Evolutionary conservation across 2,888 invertebrate genomes (phyloP).

Genomic region (Pseudoips prasinana): DNA sequence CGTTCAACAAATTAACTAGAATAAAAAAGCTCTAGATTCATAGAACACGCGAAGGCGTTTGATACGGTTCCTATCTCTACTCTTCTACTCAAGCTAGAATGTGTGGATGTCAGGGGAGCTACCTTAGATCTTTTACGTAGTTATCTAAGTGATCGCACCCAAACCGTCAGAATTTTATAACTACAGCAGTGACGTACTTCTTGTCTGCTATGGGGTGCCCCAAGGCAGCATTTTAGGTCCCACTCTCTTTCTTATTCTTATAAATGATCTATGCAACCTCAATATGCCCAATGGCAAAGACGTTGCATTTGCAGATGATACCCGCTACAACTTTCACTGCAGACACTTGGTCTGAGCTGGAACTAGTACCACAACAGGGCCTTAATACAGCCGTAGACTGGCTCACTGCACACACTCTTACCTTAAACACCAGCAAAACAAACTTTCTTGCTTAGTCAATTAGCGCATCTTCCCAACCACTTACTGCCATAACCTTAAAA

Average conservation of each 20-base stretch:
- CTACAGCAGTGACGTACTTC: neutral
- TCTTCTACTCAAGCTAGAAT: neutral
- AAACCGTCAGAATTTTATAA: neutral
- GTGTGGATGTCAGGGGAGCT: neutral
- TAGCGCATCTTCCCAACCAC: neutral
- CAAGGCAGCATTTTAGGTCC: neutral
- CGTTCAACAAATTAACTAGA: neutral
- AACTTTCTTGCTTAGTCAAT: neutral
- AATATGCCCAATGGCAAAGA: neutral
- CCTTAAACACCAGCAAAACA: neutral
- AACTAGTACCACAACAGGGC: neutral
- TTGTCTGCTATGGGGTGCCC: neutral
- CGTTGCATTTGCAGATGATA: neutral
- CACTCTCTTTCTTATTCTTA: neutral
- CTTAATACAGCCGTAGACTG: neutral
- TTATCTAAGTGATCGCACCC: neutral
- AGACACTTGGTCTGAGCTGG: conserved; percentile 4
- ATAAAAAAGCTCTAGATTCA: neutral
- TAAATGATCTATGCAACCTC: neutral
- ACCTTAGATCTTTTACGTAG: neutral
- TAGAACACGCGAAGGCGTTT: neutral
- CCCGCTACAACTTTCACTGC: neutral
- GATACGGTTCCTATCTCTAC: neutral
- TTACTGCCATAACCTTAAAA: neutral
- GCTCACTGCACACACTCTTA: neutral